These are phyloP conservation scores for Torymus tubicola DNA, from an alignment of 2,888 invertebrate species.

Conservation along the genomic window DNA sequence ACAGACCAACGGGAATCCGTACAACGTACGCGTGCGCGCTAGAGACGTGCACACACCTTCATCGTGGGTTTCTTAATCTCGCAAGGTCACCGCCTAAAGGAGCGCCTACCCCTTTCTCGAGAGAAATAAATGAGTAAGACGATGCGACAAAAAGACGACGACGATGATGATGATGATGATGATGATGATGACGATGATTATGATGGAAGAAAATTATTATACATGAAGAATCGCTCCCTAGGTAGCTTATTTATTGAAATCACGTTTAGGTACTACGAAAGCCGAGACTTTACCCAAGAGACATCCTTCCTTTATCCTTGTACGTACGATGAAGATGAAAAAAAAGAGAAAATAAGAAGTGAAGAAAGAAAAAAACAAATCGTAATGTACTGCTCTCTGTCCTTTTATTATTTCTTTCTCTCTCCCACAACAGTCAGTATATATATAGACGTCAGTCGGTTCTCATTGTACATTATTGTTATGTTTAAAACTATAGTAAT, in stretches of 20 bases:
- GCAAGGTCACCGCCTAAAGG: constrained; percentile 68
- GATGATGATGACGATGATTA: constrained; percentile 12
- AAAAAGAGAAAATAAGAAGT: constrained; percentile 26
- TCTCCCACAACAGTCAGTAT: constrained; percentile 55
- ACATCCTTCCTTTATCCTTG: constrained; percentile 61
- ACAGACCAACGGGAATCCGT: constrained; percentile 48
- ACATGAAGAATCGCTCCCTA: constrained; percentile 70
- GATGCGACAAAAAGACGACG: neutral
- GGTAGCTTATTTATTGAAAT: constrained; percentile 75
- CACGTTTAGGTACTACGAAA: constrained; percentile 69
- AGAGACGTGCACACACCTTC: constrained; percentile 33
- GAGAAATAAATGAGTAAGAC: constrained; percentile 32
- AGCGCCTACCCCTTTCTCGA: constrained; percentile 66
- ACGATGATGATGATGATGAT: constrained; percentile 47
- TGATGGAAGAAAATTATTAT: constrained; percentile 19
- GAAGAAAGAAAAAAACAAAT: constrained; percentile 39
- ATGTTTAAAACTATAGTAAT: constrained; percentile 43
- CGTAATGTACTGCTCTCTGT: constrained; percentile 60
- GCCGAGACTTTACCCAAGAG: constrained; percentile 56
- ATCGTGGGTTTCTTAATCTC: constrained; percentile 60
- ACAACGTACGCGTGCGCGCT: constrained; percentile 38
- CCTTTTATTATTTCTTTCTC: constrained; percentile 56
- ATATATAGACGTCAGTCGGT: constrained; percentile 46
- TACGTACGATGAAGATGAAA: constrained; percentile 56
- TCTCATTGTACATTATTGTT: constrained; percentile 56